Percentiles rank a stretch among this genome's conserved stretches.
phyloP scores from a whole-genome alignment of 2,113 vertebrate genomes.

The Hassar affinis region DNA sequence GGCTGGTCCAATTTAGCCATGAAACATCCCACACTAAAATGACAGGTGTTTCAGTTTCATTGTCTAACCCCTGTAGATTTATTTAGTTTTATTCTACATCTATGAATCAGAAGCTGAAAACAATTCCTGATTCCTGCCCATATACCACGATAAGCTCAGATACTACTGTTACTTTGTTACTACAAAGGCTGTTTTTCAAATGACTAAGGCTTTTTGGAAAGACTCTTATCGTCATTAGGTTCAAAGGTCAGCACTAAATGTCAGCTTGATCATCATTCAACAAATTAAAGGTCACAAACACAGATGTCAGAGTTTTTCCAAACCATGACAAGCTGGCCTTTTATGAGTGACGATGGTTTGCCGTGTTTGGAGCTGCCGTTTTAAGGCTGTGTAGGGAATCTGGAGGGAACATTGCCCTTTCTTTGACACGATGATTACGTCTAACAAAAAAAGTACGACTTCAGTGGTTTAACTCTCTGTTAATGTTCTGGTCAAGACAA shows the following conservation, averaged over 20 bases:
- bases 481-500: background rate
- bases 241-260: constrained; percentile 45
- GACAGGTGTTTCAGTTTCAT: no score
- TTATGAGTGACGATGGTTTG: constrained; percentile 57
- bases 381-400: constrained; percentile 6
- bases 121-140: background rate
- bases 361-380: constrained; percentile 51
- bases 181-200: constrained; percentile 31
- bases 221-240: constrained; percentile 30
- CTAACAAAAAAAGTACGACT: constrained; percentile 6
- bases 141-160: constrained; percentile 12
- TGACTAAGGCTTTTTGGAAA: constrained; percentile 47
- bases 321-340: background rate
- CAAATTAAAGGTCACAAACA: constrained; percentile 22
- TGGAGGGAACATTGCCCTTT: background rate
- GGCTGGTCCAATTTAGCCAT: no score
- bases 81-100: no score
- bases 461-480: background rate
- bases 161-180: constrained; percentile 3
- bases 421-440: background rate
- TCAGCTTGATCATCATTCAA: constrained; percentile 18
- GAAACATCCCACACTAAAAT: no score
- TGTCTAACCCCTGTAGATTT: no score
- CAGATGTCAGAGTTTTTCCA: constrained; percentile 16
- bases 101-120: background rate